These are phyloP conservation scores for Eretmocerus hayati DNA, from an alignment of 2,888 invertebrate genomes.

Conservation along the genomic window DNA sequence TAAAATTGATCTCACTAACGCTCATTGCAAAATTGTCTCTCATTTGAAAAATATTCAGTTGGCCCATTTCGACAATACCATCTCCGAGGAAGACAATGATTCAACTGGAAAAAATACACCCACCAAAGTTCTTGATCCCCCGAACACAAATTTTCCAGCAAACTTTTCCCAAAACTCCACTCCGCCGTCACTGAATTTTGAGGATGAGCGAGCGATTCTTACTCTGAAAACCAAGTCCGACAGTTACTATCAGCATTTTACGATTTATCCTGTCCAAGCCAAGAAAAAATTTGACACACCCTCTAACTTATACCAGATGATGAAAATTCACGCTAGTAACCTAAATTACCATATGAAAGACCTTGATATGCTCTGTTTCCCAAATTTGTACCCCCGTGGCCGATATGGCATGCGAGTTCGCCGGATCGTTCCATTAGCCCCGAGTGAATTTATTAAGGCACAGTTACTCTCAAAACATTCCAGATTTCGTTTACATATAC, in stretches of 20 bases:
- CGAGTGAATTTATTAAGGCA: constrained; percentile 26
- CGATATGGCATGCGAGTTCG: constrained; percentile 21
- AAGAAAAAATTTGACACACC: constrained; percentile 21
- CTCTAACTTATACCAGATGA: constrained; percentile 26
- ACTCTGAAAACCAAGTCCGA: constrained; percentile 18
- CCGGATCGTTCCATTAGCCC: neutral
- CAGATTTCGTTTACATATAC: constrained; percentile 26
- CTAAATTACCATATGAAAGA: constrained; percentile 22
- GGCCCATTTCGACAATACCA: too few relatives aligned
- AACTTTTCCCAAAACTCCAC: too few relatives aligned
- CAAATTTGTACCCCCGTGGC: constrained; percentile 25
- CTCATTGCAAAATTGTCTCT: too few relatives aligned
- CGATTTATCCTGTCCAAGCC: constrained; percentile 23
- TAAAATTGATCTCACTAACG: constrained; percentile 29
- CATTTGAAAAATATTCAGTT: too few relatives aligned
- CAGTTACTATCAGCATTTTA: constrained; percentile 18
- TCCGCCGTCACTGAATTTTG: too few relatives aligned
- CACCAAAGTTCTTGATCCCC: too few relatives aligned
- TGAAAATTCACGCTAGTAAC: constrained; percentile 23
- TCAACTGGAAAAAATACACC: too few relatives aligned
- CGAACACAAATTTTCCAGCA: too few relatives aligned
- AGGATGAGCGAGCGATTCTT: constrained; percentile 10
- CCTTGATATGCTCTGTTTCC: constrained; percentile 26
- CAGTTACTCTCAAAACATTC: constrained; percentile 24
- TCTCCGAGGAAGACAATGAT: too few relatives aligned